These are phyloP conservation scores for Pseudomyrmex flavicornis DNA, from an alignment of 1,140 invertebrate genomes.

Conservation along the genomic window DNA sequence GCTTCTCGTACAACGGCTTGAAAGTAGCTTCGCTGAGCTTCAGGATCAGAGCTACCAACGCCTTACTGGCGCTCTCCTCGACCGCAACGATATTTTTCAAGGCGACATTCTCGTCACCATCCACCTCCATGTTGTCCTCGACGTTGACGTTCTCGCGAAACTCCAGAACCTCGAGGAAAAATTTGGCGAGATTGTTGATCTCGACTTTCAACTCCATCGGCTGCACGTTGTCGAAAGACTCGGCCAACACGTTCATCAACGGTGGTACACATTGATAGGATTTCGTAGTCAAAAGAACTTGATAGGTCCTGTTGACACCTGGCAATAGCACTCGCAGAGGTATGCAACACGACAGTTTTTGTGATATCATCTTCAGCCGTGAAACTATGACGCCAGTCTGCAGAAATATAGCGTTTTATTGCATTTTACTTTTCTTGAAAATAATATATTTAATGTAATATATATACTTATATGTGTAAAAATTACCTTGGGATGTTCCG, in stretches of 20 bases:
- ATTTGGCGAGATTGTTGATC: constrained; percentile 88
- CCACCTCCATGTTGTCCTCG: constrained; percentile 76
- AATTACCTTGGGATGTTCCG: constrained; percentile 80
- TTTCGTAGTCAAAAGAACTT: constrained; percentile 86
- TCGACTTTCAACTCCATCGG: constrained; percentile 87
- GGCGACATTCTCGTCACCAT: constrained; percentile 81
- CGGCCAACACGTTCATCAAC: constrained; percentile 90
- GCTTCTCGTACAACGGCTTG: constrained; percentile 93
- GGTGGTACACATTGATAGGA: constrained; percentile 88
- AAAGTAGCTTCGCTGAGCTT: constrained; percentile 96
- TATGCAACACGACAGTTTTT: constrained; percentile 89
- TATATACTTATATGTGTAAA: background rate
- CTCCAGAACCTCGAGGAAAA: constrained; percentile 92
- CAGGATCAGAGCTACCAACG: constrained; percentile 91
- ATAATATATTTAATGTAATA: no score
- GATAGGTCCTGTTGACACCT: constrained; percentile 89
- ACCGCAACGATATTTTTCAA: constrained; percentile 82
- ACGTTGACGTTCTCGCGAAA: constrained; percentile 86
- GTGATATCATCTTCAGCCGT: constrained; percentile 87
- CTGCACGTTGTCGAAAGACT: constrained; percentile 87
- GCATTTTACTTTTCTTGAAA: no score
- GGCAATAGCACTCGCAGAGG: constrained; percentile 92
- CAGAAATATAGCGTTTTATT: background rate
- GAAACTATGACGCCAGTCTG: constrained; percentile 85
- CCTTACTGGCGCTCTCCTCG: constrained; percentile 91